Conservation (phyloP, 1,140 invertebrate species). For the Drosophila ananassae region DNA sequence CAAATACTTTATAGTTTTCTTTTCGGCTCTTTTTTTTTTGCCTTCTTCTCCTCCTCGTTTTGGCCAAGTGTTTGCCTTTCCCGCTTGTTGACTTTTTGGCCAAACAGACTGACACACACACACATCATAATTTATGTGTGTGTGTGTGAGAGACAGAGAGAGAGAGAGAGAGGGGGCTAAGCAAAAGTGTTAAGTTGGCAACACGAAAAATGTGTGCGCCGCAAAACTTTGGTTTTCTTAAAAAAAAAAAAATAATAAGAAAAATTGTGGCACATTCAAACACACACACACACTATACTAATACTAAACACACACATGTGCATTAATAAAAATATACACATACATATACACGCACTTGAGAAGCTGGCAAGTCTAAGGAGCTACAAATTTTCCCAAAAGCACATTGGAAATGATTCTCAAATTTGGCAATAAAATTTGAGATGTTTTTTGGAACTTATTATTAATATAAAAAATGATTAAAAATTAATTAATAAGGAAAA, state of each 20-base stretch:
- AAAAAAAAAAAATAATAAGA: neutral
- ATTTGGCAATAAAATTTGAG: neutral
- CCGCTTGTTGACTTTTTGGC: slow-evolving; percentile 63
- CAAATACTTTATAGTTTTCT: slow-evolving; percentile 73
- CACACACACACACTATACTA: slow-evolving; percentile 6
- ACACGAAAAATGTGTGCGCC: slow-evolving; percentile 74
- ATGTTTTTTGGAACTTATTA: neutral
- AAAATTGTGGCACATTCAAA: slow-evolving; percentile 20
- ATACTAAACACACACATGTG: neutral
- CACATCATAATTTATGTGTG: slow-evolving; percentile 21
- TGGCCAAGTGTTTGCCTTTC: slow-evolving; percentile 69
- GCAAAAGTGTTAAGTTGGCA: slow-evolving; percentile 80
- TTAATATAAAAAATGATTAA: too few species aligned
- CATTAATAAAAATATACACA: slow-evolving; percentile 3
- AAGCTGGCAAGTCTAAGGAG: slow-evolving; percentile 7
- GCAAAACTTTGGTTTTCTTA: slow-evolving; percentile 73
- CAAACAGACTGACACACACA: slow-evolving; percentile 32
- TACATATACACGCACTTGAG: slow-evolving; percentile 24
- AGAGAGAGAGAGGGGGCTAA: slow-evolving; percentile 47
- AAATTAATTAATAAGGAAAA: too few species aligned
- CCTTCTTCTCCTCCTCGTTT: slow-evolving; percentile 36
- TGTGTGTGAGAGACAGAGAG: slow-evolving; percentile 5
- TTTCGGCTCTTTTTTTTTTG: slow-evolving; percentile 27
- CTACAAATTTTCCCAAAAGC: slow-evolving; percentile 21
- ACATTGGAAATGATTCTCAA: slow-evolving; percentile 9